A percentile compares a stretch with the other conserved stretches of the same genome.
phyloP scores from a whole-genome alignment of 2,113 vertebrate genomes.

The Marmota monax region DNA sequence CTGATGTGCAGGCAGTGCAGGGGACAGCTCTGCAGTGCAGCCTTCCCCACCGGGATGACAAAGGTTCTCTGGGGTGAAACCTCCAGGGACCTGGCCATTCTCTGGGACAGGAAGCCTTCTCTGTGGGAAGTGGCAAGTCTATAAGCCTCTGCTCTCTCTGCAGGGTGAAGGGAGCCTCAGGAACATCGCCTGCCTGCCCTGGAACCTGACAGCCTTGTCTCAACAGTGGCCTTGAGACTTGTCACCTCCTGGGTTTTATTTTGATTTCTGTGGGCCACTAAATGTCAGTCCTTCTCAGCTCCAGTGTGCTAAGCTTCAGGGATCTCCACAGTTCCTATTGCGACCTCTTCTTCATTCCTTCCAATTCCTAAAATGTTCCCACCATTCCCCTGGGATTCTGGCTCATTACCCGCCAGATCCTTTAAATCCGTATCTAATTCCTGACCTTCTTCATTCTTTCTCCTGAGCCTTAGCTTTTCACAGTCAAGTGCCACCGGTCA shows the following conservation, averaged over 20 bases:
- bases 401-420: not conserved
- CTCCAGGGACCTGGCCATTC: fast-evolving
- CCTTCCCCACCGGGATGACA: not conserved
- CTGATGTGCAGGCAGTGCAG: not conserved
- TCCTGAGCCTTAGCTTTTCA: not conserved
- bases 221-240: not conserved
- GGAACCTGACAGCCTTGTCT: not conserved
- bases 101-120: not conserved
- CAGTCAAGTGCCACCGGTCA: not conserved
- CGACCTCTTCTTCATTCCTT: not conserved
- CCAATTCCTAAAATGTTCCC: not conserved
- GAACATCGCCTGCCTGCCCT: not conserved
- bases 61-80: not conserved
- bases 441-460: not conserved
- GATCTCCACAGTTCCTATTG: not conserved
- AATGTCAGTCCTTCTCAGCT: not conserved
- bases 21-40: not conserved
- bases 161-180: too few species aligned
- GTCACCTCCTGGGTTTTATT: not conserved
- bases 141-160: too few species aligned
- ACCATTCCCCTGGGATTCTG: not conserved
- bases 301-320: not conserved
- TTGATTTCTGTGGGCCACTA: not conserved
- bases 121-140: not conserved
- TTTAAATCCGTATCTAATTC: not conserved